phyloP scores from a whole-genome alignment of 2,113 vertebrate genomes.

The Lichenostomus cassidix region DNA sequence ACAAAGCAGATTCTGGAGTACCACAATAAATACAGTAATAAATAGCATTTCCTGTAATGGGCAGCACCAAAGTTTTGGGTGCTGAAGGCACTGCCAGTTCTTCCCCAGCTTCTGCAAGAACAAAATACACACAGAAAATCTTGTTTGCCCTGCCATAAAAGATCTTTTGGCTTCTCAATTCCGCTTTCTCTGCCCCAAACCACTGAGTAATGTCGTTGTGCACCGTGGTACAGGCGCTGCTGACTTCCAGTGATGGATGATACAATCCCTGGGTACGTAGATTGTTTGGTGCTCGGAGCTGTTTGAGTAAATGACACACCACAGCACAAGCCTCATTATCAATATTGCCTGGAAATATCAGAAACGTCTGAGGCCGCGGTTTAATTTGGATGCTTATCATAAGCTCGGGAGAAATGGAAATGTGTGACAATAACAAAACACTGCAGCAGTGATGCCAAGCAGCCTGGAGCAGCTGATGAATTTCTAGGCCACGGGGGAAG shows the following conservation, averaged over 20 bases:
- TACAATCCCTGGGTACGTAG: background rate
- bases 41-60: background rate
- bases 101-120: background rate
- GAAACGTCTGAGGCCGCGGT: background rate
- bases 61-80: background rate
- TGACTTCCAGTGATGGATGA: background rate
- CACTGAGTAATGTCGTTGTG: background rate
- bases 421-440: background rate
- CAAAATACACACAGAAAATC: background rate
- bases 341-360: background rate
- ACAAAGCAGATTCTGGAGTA: background rate
- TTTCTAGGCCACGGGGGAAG: background rate
- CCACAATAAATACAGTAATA: background rate
- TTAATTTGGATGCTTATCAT: conserved; percentile 23
- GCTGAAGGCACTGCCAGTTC: background rate
- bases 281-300: background rate
- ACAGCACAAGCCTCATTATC: background rate
- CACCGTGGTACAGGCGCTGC: background rate
- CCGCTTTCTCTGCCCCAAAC: background rate
- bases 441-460: background rate
- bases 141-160: no score
- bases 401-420: background rate
- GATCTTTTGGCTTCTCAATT: background rate
- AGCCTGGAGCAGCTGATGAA: background rate
- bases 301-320: background rate